A percentile compares a stretch with the other conserved stretches of the same genome.
These are phyloP conservation scores for Centropristis striata DNA, from an alignment of 2,113 vertebrate species.

Conservation along the genomic window DNA sequence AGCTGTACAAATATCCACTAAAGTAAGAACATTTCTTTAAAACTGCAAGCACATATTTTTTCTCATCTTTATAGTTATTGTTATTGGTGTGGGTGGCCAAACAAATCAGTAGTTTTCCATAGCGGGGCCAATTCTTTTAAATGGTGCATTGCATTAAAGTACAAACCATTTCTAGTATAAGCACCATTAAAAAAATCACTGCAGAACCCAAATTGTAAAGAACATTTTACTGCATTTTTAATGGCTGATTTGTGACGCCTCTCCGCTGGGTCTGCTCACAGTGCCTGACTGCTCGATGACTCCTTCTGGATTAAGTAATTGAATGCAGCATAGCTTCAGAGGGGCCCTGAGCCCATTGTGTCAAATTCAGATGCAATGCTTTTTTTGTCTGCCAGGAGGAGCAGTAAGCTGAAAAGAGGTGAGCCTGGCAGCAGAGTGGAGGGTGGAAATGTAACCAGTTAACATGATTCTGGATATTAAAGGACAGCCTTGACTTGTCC, in stretches of 20 bases:
- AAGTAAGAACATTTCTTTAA: no score
- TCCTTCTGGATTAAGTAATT: constrained; percentile 1
- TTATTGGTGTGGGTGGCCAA: no score
- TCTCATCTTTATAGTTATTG: no score
- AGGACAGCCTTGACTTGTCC: background rate
- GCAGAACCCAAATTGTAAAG: background rate
- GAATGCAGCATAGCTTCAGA: background rate
- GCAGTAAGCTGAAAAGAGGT: background rate
- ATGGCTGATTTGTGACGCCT: background rate
- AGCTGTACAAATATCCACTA: no score
- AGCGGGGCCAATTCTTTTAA: background rate
- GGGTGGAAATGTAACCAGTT: background rate
- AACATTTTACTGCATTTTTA: background rate
- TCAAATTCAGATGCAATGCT: background rate
- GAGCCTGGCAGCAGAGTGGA: background rate
- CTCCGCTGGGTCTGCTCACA: constrained; percentile 7
- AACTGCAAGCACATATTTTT: no score
- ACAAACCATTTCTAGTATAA: background rate
- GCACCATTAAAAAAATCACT: background rate
- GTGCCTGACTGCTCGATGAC: constrained; percentile 22
- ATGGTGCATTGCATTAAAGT: background rate
- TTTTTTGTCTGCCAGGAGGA: constrained; percentile 13
- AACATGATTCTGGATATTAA: background rate
- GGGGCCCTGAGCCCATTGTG: background rate
- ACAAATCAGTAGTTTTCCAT: background rate